Evolutionary conservation across 35 echinoderm and acorn worm genomes (phyloP).

Genomic region (Ophioderma brevispina): DNA sequence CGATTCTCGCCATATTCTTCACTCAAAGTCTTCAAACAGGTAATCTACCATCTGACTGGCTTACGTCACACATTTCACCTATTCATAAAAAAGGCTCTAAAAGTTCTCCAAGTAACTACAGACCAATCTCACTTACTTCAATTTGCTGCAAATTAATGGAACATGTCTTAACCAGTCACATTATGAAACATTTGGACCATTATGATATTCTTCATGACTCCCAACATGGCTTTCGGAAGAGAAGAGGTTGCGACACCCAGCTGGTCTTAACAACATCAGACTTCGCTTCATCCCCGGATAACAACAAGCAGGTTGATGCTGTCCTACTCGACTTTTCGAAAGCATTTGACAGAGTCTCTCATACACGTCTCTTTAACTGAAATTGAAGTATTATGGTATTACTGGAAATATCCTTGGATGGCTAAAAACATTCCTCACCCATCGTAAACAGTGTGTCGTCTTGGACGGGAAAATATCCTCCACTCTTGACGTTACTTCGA

Average conservation of each 20-base stretch:
- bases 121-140: slow-evolving; percentile 9
- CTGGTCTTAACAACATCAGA: neutral
- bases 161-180: neutral
- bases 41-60: neutral
- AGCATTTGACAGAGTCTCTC: slow-evolving; percentile 4
- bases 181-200: neutral
- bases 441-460: neutral
- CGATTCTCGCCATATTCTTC: neutral
- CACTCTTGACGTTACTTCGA: too few relatives aligned
- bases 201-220: neutral
- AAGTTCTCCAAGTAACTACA: neutral
- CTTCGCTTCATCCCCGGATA: neutral
- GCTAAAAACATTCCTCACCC: neutral
- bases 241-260: neutral
- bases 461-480: neutral
- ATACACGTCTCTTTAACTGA: neutral
- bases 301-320: slow-evolving; percentile 3
- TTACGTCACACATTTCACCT: neutral
- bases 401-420: neutral
- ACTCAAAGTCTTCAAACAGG: neutral
- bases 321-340: neutral
- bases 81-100: neutral
- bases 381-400: slow-evolving; percentile 9
- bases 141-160: slow-evolving; percentile 28
- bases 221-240: slow-evolving; percentile 6